Base-by-base conservation (phyloP, 2,797 vertebrate genomes). In the Lophius americanus region DNA sequence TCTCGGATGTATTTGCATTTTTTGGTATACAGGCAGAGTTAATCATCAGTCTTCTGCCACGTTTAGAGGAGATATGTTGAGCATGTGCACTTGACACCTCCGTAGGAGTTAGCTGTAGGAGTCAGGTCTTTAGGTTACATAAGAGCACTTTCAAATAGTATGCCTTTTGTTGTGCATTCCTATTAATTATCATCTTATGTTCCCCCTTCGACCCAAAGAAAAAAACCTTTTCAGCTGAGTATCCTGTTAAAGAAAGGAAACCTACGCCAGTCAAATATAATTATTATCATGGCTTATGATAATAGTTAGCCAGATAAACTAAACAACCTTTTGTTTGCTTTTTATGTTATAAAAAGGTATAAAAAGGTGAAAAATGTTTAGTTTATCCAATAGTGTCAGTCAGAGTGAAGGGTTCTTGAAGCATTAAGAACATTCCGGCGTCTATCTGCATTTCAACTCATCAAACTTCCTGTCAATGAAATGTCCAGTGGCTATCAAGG, bases 51-150 rank as follows among this genome's bases (percentile, higher is more conserved):
- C 50, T 41, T 60, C 60, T 66, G 64, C 59, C 37, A 4, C 56
- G 66, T 74, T 76, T 64, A 60, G 13, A 39, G 6, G 48, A 47
- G 72, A 70, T 78, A 55, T 48, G 46, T 43, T 50, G 9, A 44
- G 55, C 37, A 55, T 52, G 47, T 43, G 51, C 4, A 13, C 63
- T 68, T 53, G 42, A 63, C 52, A 62, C 64, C 61, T 80, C 55
- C 52, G 52, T 64, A 62, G 73, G 78, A 67, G 71, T 78, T 44
- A 48, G 41, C 10, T 56, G 79, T 73, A 67, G 76, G 76, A 85
- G 79, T 78, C 43, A 60, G 63, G 59, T 67, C 51, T 64, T 57
- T 43, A 14, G 56, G 52, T 87, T 83, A 60, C 7, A 1, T 79
- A 81, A 83, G 7, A 41, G 10, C 60, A 35, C 48, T 80, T 59